Conservation (phyloP, 2,797 vertebrate species). For the Acipenser ruthenus region DNA sequence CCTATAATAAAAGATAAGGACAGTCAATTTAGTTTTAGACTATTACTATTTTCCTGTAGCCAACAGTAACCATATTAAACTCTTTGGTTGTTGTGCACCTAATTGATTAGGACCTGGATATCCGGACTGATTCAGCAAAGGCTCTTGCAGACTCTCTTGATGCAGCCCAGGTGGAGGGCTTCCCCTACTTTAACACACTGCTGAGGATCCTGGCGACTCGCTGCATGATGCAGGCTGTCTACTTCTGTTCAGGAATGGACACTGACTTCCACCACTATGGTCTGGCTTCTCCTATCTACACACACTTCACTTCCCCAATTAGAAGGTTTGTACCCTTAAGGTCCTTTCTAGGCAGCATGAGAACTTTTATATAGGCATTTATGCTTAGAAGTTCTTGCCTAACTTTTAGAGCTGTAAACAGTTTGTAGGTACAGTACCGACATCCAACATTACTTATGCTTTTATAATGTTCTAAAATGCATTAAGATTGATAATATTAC, state of each 20-base stretch:
- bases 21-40: not conserved
- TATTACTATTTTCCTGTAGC: not conserved
- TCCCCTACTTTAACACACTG: constrained; percentile 85
- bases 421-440: too few relatives aligned
- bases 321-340: constrained; percentile 65
- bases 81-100: too few relatives aligned
- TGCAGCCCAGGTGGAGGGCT: constrained; percentile 61
- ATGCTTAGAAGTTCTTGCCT: too few relatives aligned
- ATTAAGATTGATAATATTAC: too few relatives aligned
- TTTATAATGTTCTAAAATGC: too few relatives aligned
- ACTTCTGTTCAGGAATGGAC: constrained; percentile 97
- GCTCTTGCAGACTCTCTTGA: constrained; percentile 88
- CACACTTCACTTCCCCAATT: constrained; percentile 96
- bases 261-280: constrained; percentile 94
- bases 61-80: not conserved
- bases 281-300: constrained; percentile 92
- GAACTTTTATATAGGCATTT: too few relatives aligned
- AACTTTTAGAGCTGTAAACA: too few relatives aligned
- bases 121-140: constrained; percentile 86
- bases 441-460: too few relatives aligned
- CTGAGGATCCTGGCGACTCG: constrained; percentile 88
- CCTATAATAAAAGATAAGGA: too few relatives aligned
- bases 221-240: constrained; percentile 98
- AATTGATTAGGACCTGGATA: constrained; percentile 62
- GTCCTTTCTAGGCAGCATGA: too few relatives aligned